A percentile compares a stretch with the other conserved stretches of the same genome.
Conservation (phyloP, 2,888 invertebrate species). For the Troides helena region DNA sequence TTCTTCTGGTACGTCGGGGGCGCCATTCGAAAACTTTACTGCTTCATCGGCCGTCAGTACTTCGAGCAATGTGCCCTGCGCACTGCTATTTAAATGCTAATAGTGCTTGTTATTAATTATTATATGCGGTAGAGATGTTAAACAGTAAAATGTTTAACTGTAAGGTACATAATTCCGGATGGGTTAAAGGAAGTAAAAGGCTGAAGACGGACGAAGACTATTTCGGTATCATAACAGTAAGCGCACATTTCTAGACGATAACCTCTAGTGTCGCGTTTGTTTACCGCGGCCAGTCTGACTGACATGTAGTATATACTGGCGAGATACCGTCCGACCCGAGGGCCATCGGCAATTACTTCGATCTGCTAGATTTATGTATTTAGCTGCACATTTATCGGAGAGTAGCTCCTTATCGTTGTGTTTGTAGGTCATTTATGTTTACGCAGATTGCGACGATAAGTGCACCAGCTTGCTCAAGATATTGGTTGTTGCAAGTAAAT, state of each 20-base stretch:
- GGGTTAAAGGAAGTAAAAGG: no score
- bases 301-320: conserved; percentile 54
- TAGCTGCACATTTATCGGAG: conserved; percentile 6
- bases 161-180: no score
- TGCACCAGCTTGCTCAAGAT: no score
- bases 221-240: conserved; percentile 50
- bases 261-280: conserved; percentile 53
- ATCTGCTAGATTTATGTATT: conserved; percentile 3
- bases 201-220: conserved; percentile 42
- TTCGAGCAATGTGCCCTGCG: no score
- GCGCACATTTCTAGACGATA: conserved; percentile 45
- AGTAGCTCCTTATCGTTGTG: conserved; percentile 9
- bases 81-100: no score
- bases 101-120: no score
- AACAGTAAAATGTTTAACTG: no score
- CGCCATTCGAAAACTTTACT: no score
- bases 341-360: conserved; percentile 51
- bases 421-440: conserved; percentile 20
- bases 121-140: no score
- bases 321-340: conserved; percentile 40
- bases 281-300: conserved; percentile 67
- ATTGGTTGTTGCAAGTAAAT: no score
- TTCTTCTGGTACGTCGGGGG: no score
- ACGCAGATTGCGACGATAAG: neutral
- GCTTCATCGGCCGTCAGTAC: no score